Evolutionary conservation across 2,113 vertebrate species (phyloP).

Genomic region (Coreoperca whiteheadi): DNA sequence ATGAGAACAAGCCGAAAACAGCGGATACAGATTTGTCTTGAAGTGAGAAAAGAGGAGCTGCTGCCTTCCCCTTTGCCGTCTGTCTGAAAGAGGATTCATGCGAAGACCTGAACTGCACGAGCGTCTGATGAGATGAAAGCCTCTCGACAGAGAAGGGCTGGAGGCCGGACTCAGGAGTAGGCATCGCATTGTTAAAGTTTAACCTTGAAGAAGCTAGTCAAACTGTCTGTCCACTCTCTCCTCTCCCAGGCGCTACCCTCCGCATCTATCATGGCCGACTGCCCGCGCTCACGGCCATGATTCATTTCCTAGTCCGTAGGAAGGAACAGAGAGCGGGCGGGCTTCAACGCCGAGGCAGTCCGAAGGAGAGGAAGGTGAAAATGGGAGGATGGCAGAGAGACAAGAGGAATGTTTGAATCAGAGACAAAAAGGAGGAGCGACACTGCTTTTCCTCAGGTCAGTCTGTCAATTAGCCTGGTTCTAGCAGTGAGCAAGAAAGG

Average conservation of each 20-base stretch:
- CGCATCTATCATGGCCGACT: conserved; percentile 49
- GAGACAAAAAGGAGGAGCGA: conserved; percentile 40
- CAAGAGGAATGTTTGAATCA: conserved; percentile 52
- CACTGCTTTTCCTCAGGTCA: conserved; percentile 63
- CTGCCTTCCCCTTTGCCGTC: neutral
- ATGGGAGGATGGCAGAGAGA: conserved; percentile 22
- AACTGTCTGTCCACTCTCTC: conserved; percentile 39
- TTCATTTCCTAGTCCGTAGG: conserved; percentile 39
- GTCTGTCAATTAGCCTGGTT: conserved; percentile 77
- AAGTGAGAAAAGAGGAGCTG: conserved; percentile 4
- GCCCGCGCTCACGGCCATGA: conserved; percentile 34
- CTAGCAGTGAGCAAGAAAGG: conserved; percentile 30
- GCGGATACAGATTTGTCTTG: conserved; percentile 36
- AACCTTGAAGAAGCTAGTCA: conserved; percentile 30
- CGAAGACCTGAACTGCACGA: conserved; percentile 20
- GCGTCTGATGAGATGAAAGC: conserved; percentile 43
- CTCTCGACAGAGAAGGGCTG: conserved; percentile 36
- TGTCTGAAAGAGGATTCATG: conserved; percentile 8
- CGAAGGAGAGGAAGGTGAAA: conserved; percentile 6
- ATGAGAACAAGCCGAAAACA: neutral
- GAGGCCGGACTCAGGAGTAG: conserved; percentile 32
- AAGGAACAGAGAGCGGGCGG: conserved; percentile 5
- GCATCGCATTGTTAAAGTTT: conserved; percentile 50
- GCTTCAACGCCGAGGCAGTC: conserved; percentile 19
- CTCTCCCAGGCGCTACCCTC: conserved; percentile 37